Conservation (phyloP, 2,888 invertebrate genomes). For the Tenthredo livida region DNA sequence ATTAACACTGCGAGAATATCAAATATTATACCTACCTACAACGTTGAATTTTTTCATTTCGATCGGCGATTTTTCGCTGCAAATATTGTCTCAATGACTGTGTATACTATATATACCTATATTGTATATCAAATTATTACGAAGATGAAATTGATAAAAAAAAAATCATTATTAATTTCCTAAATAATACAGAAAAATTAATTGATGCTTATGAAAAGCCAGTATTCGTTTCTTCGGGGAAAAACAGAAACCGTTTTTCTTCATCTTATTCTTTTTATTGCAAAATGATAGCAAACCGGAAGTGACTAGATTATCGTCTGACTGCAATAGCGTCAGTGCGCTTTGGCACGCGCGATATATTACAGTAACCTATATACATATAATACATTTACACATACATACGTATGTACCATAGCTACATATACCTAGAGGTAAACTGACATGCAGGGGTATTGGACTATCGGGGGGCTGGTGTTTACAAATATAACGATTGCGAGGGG, state of each 20-base stretch:
- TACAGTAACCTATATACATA: not conserved
- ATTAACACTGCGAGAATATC: not conserved
- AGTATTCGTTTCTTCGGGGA: not conserved
- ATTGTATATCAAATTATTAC: not conserved
- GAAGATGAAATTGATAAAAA: not conserved
- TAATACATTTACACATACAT: not conserved
- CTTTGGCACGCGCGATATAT: not conserved
- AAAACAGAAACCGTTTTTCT: not conserved
- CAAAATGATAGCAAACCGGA: slow-evolving; percentile 11
- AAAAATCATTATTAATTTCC: too few species aligned
- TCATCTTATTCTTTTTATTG: not conserved
- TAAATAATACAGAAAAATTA: not conserved
- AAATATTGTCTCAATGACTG: not conserved
- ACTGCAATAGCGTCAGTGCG: not conserved
- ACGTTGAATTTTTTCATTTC: not conserved
- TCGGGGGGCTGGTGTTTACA: slow-evolving; percentile 59
- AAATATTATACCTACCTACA: not conserved
- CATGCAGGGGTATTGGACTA: not conserved
- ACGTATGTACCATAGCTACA: not conserved
- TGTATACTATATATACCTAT: not conserved
- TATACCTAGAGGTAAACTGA: not conserved
- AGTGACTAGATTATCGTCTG: slow-evolving; percentile 18
- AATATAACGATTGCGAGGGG: slow-evolving; percentile 69
- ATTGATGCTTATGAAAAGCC: not conserved
- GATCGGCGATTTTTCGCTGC: not conserved